A percentile compares a stretch with the other conserved stretches of the same genome.
Conservation (phyloP, 2,113 vertebrate species). For the Cynoglossus semilaevis region DNA sequence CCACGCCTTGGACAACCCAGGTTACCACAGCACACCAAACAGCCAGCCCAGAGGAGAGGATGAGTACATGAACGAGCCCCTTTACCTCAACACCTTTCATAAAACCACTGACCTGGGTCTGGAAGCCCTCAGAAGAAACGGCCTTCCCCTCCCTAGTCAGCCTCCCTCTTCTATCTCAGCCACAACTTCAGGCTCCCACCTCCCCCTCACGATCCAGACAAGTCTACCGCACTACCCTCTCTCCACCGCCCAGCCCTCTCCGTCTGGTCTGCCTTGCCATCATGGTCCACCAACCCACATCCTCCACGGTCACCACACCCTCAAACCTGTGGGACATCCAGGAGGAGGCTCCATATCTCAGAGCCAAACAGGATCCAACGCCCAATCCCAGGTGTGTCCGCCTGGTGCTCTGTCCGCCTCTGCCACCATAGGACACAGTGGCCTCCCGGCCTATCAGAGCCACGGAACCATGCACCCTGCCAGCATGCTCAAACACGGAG, state of each 20-base stretch:
- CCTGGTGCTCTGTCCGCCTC: constrained; percentile 49
- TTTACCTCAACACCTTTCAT: constrained; percentile 95
- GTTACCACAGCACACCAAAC: constrained; percentile 85
- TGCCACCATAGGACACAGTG: constrained; percentile 54
- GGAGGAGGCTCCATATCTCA: constrained; percentile 30
- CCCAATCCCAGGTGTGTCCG: constrained; percentile 54
- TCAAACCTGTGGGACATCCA: constrained; percentile 56
- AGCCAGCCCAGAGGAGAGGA: constrained; percentile 87
- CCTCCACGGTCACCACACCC: constrained; percentile 53
- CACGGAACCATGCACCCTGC: constrained; percentile 55
- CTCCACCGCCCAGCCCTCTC: constrained; percentile 56
- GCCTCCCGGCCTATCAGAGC: constrained; percentile 67
- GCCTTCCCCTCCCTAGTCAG: constrained; percentile 68
- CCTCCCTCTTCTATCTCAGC: constrained; percentile 55
- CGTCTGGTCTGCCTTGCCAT: constrained; percentile 62
- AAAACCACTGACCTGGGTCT: constrained; percentile 78
- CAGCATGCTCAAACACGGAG: constrained; percentile 69
- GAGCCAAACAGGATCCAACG: constrained; percentile 56
- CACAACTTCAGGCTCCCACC: constrained; percentile 57
- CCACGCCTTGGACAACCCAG: constrained; percentile 91
- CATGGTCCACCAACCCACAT: constrained; percentile 63
- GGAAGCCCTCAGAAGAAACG: constrained; percentile 85
- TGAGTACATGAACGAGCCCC: constrained; percentile 88
- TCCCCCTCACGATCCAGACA: constrained; percentile 68
- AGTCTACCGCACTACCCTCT: constrained; percentile 70